phyloP scores from a whole-genome alignment of 2,113 vertebrate genomes.

The Urocynchramus pylzowi region DNA sequence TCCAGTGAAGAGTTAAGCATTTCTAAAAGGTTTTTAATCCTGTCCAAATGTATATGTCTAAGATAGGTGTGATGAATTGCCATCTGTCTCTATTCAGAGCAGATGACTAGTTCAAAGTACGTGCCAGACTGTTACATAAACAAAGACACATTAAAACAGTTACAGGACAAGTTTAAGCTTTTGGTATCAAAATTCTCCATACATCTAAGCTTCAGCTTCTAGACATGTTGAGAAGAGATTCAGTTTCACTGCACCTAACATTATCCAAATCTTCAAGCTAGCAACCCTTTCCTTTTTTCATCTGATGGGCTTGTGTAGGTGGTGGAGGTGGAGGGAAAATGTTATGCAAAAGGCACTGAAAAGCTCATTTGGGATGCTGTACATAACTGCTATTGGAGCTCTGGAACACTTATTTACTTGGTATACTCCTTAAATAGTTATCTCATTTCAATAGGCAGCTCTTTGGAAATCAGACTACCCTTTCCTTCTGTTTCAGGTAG shows the following conservation, averaged over 20 bases:
- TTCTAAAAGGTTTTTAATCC: background rate
- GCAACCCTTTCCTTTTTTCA: background rate
- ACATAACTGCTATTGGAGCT: background rate
- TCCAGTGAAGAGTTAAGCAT: background rate
- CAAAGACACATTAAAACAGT: background rate
- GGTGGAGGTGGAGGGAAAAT: background rate
- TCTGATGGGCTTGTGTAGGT: background rate
- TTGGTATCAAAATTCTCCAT: background rate
- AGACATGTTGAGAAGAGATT: background rate
- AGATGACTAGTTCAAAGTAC: background rate
- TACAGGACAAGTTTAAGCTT: background rate
- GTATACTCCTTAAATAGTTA: background rate
- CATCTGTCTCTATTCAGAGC: constrained; percentile 14
- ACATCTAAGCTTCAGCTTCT: background rate
- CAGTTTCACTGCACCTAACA: background rate
- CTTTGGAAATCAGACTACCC: background rate
- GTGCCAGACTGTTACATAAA: constrained; percentile 18
- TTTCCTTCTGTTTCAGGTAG: background rate
- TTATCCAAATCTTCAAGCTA: background rate
- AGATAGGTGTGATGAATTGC: background rate
- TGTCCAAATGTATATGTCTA: background rate
- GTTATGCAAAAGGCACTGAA: background rate
- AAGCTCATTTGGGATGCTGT: background rate
- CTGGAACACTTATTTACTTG: background rate
- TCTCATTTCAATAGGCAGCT: background rate